phyloP scores from a whole-genome alignment of 2,888 invertebrate species.

The Chloroclystis v-ata region DNA sequence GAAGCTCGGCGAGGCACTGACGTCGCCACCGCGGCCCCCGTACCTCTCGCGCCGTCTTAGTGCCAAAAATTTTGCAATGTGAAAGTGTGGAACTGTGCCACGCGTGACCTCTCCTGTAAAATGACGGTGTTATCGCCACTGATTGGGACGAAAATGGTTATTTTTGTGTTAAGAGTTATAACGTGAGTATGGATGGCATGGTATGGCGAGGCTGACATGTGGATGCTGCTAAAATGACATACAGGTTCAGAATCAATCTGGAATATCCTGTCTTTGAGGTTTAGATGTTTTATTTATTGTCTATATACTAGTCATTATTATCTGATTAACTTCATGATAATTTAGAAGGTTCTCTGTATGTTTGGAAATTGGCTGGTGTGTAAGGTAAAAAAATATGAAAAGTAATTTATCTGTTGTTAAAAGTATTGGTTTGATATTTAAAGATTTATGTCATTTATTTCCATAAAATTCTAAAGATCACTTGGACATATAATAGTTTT shows the following conservation, averaged over 20 bases:
- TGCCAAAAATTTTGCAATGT: constrained; percentile 78
- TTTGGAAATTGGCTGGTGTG: no score
- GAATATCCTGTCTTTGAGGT: background rate
- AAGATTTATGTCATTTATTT: no score
- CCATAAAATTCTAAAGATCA: no score
- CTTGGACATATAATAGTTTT: no score
- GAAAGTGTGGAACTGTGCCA: constrained; percentile 76
- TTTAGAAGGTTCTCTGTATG: no score
- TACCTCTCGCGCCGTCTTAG: constrained; percentile 58
- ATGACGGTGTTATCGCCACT: constrained; percentile 47
- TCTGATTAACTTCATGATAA: no score
- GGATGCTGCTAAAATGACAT: constrained; percentile 42
- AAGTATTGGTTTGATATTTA: no score
- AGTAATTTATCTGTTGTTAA: no score
- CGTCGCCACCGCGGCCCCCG: constrained; percentile 68
- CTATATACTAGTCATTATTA: no score
- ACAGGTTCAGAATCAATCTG: background rate
- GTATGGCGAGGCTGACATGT: constrained; percentile 43
- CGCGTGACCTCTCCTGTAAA: constrained; percentile 69
- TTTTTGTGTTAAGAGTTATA: constrained; percentile 52
- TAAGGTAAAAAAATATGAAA: no score
- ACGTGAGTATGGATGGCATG: constrained; percentile 45
- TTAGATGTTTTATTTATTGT: no score
- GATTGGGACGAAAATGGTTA: constrained; percentile 45
- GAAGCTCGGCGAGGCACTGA: constrained; percentile 71